Evolutionary conservation across 2,113 vertebrate species (phyloP).

Genomic region (Eudorcas thomsonii): DNA sequence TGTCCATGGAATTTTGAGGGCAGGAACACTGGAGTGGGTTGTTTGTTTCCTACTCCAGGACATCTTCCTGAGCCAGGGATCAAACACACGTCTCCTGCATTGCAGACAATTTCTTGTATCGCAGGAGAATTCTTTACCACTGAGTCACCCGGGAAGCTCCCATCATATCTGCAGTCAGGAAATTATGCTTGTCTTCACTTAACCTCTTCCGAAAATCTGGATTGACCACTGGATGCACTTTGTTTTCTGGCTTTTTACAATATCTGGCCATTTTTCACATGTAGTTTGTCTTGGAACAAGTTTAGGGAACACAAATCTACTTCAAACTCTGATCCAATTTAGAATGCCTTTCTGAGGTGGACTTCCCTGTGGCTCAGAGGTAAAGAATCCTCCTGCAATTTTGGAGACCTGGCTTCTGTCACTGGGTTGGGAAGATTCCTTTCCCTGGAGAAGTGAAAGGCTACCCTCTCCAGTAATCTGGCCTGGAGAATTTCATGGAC

Average conservation of each 20-base stretch:
- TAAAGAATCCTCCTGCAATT: background rate
- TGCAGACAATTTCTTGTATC: background rate
- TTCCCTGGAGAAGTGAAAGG: background rate
- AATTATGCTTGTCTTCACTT: background rate
- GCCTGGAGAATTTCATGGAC: background rate
- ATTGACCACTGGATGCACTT: background rate
- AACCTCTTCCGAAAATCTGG: background rate
- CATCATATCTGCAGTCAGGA: background rate
- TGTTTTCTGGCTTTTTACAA: background rate
- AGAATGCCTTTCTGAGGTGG: background rate
- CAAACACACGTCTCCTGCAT: background rate
- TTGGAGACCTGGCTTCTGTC: background rate
- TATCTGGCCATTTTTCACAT: background rate
- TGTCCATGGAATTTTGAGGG: background rate
- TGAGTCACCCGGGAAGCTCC: background rate
- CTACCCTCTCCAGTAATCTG: background rate
- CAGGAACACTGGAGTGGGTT: background rate
- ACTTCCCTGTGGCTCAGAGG: background rate
- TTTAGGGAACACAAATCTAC: background rate
- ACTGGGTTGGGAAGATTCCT: background rate
- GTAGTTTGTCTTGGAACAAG: background rate
- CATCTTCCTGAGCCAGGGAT: background rate
- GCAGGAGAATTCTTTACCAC: background rate
- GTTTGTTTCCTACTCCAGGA: background rate
- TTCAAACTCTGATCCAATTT: background rate